Evolutionary conservation across 2,113 vertebrate species (phyloP).

Genomic region (Aramus guarauna): DNA sequence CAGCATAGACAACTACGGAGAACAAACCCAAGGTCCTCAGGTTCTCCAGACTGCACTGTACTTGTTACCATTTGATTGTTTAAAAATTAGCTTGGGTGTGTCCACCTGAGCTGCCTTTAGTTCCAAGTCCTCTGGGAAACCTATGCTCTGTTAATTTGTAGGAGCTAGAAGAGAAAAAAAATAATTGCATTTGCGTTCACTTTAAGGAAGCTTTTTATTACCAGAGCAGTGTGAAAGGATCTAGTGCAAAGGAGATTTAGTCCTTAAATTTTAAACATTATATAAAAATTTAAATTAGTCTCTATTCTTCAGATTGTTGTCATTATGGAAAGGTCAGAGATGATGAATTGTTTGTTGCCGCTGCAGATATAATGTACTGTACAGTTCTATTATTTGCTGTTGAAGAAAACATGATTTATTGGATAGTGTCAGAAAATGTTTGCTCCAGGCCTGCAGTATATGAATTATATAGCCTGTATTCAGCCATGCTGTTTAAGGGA

Average conservation of each 20-base stretch:
- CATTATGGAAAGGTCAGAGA: slow-evolving; percentile 66
- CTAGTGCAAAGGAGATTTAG: slow-evolving; percentile 19
- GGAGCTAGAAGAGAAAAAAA: background rate
- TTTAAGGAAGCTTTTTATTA: background rate
- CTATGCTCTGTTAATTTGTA: background rate
- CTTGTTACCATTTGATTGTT: background rate
- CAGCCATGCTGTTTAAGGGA: slow-evolving; percentile 14
- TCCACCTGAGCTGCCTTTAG: background rate
- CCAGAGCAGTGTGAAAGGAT: background rate
- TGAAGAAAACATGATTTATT: slow-evolving; percentile 70
- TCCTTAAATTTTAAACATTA: slow-evolving; percentile 62
- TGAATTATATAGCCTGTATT: slow-evolving; percentile 60
- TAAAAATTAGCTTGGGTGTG: background rate
- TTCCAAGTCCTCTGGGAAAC: background rate
- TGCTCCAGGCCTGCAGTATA: slow-evolving; percentile 45
- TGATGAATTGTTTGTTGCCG: slow-evolving; percentile 67
- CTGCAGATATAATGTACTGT: slow-evolving; percentile 61
- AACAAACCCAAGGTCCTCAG: background rate
- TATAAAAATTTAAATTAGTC: slow-evolving; percentile 65
- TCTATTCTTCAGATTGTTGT: slow-evolving; percentile 59
- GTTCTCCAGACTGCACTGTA: background rate
- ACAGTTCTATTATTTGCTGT: slow-evolving; percentile 65
- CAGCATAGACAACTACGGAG: background rate
- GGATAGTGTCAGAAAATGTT: slow-evolving; percentile 60
- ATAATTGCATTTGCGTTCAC: background rate